phyloP scores from a whole-genome alignment of 2,888 invertebrate genomes.

The Eurois occulta region DNA sequence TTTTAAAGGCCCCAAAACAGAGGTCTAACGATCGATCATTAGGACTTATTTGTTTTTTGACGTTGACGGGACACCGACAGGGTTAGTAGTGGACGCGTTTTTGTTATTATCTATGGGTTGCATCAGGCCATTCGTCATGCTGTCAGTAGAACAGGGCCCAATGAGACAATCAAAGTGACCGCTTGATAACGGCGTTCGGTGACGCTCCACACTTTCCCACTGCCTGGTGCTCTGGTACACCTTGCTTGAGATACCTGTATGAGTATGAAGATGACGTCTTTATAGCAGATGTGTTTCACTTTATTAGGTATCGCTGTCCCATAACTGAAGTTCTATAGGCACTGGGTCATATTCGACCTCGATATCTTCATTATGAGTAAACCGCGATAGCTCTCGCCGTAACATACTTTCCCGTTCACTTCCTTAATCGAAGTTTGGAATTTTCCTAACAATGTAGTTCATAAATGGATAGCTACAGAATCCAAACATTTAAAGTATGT shows the following conservation, averaged over 20 bases:
- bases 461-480: not conserved
- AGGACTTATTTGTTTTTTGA: slow-evolving; percentile 89
- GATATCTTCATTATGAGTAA: not conserved
- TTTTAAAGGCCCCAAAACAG: slow-evolving; percentile 86
- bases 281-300: slow-evolving; percentile 2
- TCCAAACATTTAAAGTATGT: not conserved
- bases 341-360: not conserved
- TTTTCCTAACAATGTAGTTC: not conserved
- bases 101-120: slow-evolving; percentile 82
- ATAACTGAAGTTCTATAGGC: not conserved
- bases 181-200: slow-evolving; percentile 82
- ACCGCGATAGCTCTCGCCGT: not conserved
- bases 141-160: slow-evolving; percentile 86
- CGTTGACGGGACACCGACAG: slow-evolving; percentile 86
- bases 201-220: slow-evolving; percentile 73
- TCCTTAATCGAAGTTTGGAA: not conserved
- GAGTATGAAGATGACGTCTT: not conserved
- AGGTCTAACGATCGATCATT: slow-evolving; percentile 88
- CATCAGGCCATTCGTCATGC: slow-evolving; percentile 89
- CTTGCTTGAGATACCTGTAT: slow-evolving; percentile 10
- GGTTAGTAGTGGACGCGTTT: slow-evolving; percentile 77
- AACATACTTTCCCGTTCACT: not conserved
- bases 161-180: slow-evolving; percentile 88
- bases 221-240: slow-evolving; percentile 50
- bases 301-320: not conserved